A percentile compares a stretch with the other conserved stretches of the same genome.
Conservation (phyloP, 2,113 vertebrate species). For the Panthera leo region DNA sequence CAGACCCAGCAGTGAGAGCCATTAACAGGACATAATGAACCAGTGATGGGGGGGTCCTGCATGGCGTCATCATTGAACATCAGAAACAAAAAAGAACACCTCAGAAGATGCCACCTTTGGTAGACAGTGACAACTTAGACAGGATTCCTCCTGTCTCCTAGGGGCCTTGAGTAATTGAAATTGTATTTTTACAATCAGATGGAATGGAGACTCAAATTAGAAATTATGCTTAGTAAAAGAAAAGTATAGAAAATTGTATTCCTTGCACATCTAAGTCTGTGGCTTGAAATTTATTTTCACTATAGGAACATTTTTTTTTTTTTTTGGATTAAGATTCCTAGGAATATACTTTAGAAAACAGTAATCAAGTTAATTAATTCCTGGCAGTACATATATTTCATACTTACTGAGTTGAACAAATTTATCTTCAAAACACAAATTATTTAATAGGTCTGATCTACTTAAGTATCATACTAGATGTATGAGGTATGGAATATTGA, state of each 20-base stretch:
- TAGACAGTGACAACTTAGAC: background rate
- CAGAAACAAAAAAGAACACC: background rate
- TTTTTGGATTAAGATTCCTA: slow-evolving; percentile 51
- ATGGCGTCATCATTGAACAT: background rate
- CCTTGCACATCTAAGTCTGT: background rate
- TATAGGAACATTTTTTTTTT: slow-evolving; percentile 26
- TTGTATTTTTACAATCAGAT: background rate
- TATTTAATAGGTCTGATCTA: slow-evolving; percentile 51
- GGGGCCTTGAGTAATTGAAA: background rate
- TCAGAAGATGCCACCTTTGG: background rate
- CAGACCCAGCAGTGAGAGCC: background rate
- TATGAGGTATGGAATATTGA: slow-evolving; percentile 31
- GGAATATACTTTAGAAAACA: slow-evolving; percentile 52
- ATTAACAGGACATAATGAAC: background rate
- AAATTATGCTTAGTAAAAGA: background rate
- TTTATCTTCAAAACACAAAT: slow-evolving; percentile 62
- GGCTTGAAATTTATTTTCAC: slow-evolving; percentile 59
- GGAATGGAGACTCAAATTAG: background rate
- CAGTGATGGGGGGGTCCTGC: too few relatives aligned
- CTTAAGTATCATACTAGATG: slow-evolving; percentile 17
- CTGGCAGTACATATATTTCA: slow-evolving; percentile 38
- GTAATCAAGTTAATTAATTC: slow-evolving; percentile 68
- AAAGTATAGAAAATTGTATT: background rate
- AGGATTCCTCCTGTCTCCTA: background rate
- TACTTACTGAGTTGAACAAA: slow-evolving; percentile 44